These are phyloP conservation scores for Dexiosoma caninum DNA, from an alignment of 2,888 invertebrate species.

Conservation along the genomic window DNA sequence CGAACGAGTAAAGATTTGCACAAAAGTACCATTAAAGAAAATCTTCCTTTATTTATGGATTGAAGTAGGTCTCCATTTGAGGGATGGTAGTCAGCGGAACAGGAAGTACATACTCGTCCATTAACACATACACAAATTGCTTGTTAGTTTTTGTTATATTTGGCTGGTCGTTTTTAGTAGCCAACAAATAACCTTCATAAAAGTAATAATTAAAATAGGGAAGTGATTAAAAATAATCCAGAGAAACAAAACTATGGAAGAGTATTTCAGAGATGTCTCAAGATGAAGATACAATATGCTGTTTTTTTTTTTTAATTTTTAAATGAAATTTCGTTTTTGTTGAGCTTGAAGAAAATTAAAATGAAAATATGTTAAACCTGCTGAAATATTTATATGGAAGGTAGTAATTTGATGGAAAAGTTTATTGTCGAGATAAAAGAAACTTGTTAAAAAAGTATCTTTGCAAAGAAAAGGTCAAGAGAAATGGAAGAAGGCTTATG, in stretches of 20 bases:
- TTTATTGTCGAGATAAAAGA: too few relatives aligned
- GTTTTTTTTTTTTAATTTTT: not conserved
- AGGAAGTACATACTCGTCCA: too few relatives aligned
- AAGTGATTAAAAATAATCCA: constrained; percentile 27
- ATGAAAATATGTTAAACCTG: too few relatives aligned
- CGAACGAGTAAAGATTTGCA: constrained; percentile 22
- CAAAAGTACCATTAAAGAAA: constrained; percentile 56
- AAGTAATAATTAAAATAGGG: constrained; percentile 29
- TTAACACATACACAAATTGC: not conserved
- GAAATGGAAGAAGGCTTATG: too few relatives aligned
- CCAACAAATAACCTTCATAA: constrained; percentile 17
- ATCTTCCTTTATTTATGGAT: constrained; percentile 47
- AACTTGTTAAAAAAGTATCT: too few relatives aligned
- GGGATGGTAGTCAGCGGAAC: not conserved
- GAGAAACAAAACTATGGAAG: not conserved
- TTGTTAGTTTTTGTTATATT: not conserved
- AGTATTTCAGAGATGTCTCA: not conserved
- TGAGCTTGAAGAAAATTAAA: too few relatives aligned
- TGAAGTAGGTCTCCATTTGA: not conserved
- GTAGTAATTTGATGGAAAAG: too few relatives aligned
- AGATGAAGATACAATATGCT: not conserved
- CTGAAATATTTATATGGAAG: too few relatives aligned
- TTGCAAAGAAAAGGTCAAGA: too few relatives aligned
- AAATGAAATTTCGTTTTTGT: not conserved
- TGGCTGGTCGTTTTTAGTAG: constrained; percentile 7